Evolutionary conservation across 2,888 invertebrate genomes (phyloP), one percentile per base, ranked within the genome.

Genomic region (Hybos culiciformis): DNA sequence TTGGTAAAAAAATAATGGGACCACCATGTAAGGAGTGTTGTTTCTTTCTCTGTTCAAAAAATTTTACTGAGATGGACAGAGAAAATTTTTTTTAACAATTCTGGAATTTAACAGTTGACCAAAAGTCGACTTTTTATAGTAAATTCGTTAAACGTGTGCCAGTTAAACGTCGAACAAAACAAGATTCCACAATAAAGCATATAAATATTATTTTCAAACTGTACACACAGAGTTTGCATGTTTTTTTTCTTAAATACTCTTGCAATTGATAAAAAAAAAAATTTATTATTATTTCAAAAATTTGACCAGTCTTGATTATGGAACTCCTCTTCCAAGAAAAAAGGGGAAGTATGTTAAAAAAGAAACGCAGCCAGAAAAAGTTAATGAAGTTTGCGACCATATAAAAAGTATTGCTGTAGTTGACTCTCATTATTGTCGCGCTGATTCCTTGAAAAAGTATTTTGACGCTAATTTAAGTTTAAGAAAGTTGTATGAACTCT

Each of bases 401-500:
- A 37, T 37, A 21, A 20, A n/a, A 11, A 23, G 37, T 21, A 32
- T 39, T 21, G 20, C 11, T 15, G 18, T 14, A 18, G 31, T 39
- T 12, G 39, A 31, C n/a, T 31, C n/a, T 3, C 39, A 39, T 18
- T 39, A 31, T 14, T 39, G 31, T 19, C 31, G 19, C 12, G 15
- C 39, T 4, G 20, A 29, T 4, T 12, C 31, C 6, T 8, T 19
- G 14, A 39, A 31, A 17, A 12, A 17, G 11, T 39, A 39, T 32
- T 17, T 32, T 29, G 40, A 40, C 17, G 7, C 21, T 15, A 4
- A 11, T 11, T 26, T 40, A 19, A 33, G 21, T 33, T 11, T 40
- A 7, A 21, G 12, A 18, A 20, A 32, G 23, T 32, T 39, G 39
- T 42, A 42, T 39, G 21, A 39, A n/a, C 38, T 45, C 2, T 40